These are phyloP conservation scores for Malurus alboscapulatus DNA, from an alignment of 2,113 vertebrate genomes.

Conservation along the genomic window DNA sequence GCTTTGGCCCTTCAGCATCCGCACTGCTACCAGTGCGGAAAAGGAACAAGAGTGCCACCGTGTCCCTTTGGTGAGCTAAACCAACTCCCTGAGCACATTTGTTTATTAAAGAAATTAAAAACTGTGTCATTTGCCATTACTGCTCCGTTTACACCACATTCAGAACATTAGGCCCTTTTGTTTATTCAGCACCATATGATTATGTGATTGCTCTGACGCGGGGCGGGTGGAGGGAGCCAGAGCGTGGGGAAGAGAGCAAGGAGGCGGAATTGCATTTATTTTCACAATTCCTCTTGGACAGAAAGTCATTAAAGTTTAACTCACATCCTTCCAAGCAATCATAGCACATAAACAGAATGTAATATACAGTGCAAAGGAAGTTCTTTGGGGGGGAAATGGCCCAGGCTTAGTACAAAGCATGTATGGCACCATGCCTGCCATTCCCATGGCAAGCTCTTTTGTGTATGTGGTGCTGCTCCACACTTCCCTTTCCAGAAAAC, in stretches of 20 bases:
- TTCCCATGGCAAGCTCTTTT: not conserved
- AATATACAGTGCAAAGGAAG: not conserved
- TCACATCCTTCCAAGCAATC: not conserved
- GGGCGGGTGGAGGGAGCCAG: not conserved
- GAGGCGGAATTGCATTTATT: not conserved
- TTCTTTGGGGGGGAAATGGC: not conserved
- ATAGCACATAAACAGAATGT: not conserved
- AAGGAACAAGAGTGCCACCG: not conserved
- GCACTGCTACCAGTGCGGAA: accelerated
- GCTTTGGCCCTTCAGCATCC: not conserved
- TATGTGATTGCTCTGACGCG: not conserved
- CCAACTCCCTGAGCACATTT: not conserved
- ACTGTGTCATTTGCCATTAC: not conserved
- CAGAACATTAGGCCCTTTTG: not conserved
- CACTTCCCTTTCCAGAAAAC: not conserved
- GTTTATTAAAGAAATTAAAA: conserved; percentile 6
- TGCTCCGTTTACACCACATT: not conserved
- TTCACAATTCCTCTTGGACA: not conserved
- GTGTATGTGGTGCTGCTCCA: not conserved
- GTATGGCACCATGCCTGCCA: accelerated
- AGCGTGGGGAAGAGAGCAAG: not conserved
- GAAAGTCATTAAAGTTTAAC: conserved; percentile 49
- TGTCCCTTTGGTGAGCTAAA: not conserved
- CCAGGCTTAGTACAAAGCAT: not conserved
- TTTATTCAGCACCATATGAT: conserved; percentile 44